Evolutionary conservation across 2,113 vertebrate genomes (phyloP), one percentile per base, ranked within the genome.

Genomic region (Conger conger): DNA sequence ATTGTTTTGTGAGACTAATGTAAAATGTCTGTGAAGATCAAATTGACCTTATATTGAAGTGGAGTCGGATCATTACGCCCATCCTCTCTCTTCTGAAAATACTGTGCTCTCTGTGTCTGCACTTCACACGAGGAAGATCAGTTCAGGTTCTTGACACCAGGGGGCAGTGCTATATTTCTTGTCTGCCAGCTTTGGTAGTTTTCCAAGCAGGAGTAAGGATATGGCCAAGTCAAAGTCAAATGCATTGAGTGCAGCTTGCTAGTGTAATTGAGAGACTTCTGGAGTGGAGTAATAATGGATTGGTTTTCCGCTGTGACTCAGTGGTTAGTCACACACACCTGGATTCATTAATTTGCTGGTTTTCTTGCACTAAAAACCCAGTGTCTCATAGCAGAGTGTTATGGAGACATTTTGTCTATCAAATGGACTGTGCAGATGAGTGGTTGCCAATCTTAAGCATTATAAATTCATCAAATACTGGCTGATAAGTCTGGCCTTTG

Each of bases 91-190:
- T n/a, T 73, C n/a, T 1, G 1, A 13, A 73, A 73, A 30, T 30
- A 73, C 11, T 33, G 68, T 15, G 27, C n/a, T 13, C n/a, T 54
- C 20, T 36, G 17, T 57, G 80, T 82, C 33, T 60, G 33, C 50
- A 82, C 30, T 35, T n/a, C 15, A 6, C 4, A 16, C n/a, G 33
- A 27, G 50, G 11, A n/a, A 53, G 76, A 15, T 35, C n/a, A 54
- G 42, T 9, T 73, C 1, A 5, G 33, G 15, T n/a, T 40, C 18
- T 80, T 36, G 77, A 33, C 82, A 81, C 50, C 33, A 37, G 20
- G 7, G 54, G 53, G 57, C 50, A 42, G 79, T 60, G 54, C 81
- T 83, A 77, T 68, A 60, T 88, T 84, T 40, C 83, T 85, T 57
- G 27, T 40, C 35, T 33, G 38, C 38, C 27, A 15, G 79, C 42